Base-by-base conservation (phyloP, 2,888 invertebrate species). In the Caenorhabditis wallacei region DNA sequence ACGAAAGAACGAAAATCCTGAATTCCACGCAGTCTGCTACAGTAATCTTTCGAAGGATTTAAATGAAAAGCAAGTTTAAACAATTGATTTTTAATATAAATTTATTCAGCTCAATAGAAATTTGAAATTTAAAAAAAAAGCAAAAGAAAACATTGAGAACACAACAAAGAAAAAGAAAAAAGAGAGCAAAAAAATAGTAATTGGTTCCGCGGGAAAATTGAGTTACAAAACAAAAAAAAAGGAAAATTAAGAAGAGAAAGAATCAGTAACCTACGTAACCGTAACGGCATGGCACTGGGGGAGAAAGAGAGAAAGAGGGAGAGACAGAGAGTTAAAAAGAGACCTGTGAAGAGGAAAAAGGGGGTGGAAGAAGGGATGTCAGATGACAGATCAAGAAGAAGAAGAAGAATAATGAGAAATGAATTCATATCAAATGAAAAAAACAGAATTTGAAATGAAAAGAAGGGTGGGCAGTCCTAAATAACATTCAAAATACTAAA, bases 241-340 rank as follows among this genome's bases (percentile, higher is more conserved):
- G 24, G 18, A 10, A 40, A 40, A 35, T 0, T 10, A 48, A 48
- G 51, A n/a, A 30, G 30, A 30, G 51, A 51, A 64, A 64, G 66
- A 66, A 66, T 66, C 66, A 66, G 66, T 66, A 66, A 66, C 66
- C 66, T 66, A 66, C 66, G 30, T 66, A 66, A 66, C 66, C 66
- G 66, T 66, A 66, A 66, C 66, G 66, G 66, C 66, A 66, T 66
- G 66, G 66, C 66, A 66, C 66, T 66, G 66, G 66, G 66, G 43
- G 51, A 51, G 61, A 43, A 40, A 35, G 56, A 35, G 56, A 56
- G 24, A 54, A 24, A 54, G 53, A 54, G 56, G 24, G 54, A n/a
- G 56, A 35, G 54, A 54, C 2, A 51, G 51, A 51, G 51, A 51
- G 54, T 22, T 48, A 51, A 51, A 35, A 51, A 66, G 66, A 66